A percentile compares a stretch with the other conserved stretches of the same genome.
Evolutionary conservation across 92 coral and sea anemone species (phyloP).

Genomic region (Chrysogorgia sp.): DNA sequence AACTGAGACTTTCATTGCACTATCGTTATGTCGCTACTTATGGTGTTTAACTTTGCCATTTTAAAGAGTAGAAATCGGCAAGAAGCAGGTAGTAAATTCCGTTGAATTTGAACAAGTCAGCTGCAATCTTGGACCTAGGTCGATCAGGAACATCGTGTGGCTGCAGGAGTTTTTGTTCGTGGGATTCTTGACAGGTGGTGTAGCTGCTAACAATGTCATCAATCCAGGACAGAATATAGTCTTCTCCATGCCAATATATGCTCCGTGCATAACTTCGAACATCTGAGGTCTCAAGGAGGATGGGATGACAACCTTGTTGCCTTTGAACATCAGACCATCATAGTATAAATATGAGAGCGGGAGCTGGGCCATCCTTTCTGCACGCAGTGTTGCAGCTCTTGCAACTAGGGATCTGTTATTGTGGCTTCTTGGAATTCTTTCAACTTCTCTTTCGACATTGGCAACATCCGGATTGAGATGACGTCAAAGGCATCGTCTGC

Average conservation of each 20-base stretch:
- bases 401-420: no score
- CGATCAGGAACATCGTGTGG: slow-evolving; percentile 60
- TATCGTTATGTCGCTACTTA: slow-evolving; percentile 23
- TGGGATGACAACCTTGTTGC: no score
- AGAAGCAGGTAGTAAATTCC: no score
- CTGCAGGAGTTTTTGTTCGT: slow-evolving; percentile 58
- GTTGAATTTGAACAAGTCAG: no score
- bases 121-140: slow-evolving; percentile 48
- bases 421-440: no score
- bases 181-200: slow-evolving; percentile 64
- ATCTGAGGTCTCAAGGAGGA: slow-evolving; percentile 1
- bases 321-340: slow-evolving; percentile 7
- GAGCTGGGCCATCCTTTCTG: no score
- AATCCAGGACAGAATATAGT: slow-evolving; percentile 7
- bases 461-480: no score
- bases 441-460: no score
- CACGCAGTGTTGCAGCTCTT: no score
- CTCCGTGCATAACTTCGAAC: slow-evolving; percentile 5
- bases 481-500: no score
- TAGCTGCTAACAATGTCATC: slow-evolving; percentile 36
- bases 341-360: no score
- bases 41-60: neutral
- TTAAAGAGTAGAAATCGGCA: slow-evolving; percentile 8
- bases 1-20: neutral
- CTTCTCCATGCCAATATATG: slow-evolving; percentile 6